These are phyloP conservation scores for Platyrinchus mystaceus DNA, from an alignment of 2,797 vertebrate species.

Conservation along the genomic window DNA sequence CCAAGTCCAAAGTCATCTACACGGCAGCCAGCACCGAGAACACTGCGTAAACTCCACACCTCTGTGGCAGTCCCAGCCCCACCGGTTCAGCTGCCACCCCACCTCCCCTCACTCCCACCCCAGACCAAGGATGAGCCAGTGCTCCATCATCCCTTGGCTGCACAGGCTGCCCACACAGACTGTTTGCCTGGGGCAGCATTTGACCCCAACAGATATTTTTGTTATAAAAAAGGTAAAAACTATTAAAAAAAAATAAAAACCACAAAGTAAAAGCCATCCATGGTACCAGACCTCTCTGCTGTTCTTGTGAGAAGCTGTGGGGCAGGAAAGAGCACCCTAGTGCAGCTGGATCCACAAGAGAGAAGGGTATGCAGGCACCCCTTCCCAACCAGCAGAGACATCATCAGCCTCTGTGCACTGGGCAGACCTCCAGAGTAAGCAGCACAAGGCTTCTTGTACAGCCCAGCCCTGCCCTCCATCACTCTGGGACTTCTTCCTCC, in stretches of 20 bases:
- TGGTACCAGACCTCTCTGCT: background rate
- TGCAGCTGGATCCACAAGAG: background rate
- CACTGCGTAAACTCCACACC: background rate
- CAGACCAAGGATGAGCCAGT: background rate
- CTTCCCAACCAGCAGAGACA: background rate
- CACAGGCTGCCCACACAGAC: background rate
- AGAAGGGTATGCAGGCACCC: background rate
- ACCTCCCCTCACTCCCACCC: background rate
- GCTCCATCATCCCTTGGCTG: background rate
- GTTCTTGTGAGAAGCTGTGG: background rate
- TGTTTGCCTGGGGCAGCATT: background rate
- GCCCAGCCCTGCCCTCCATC: conserved; percentile 33
- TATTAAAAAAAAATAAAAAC: background rate
- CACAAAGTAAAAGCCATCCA: background rate
- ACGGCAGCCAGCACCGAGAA: conserved; percentile 44
- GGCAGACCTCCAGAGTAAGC: conserved; percentile 56
- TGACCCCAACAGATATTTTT: conserved; percentile 14
- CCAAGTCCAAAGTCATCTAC: conserved; percentile 67
- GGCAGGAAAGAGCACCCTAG: background rate
- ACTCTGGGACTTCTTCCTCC: conserved; percentile 55
- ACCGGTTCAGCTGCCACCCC: background rate
- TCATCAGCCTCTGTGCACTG: background rate
- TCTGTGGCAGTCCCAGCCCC: background rate
- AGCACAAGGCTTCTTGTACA: background rate
- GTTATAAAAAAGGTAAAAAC: conserved; percentile 16